These are phyloP conservation scores for Poecilia velifera DNA, from an alignment of 2,797 vertebrate genomes.

Conservation along the genomic window DNA sequence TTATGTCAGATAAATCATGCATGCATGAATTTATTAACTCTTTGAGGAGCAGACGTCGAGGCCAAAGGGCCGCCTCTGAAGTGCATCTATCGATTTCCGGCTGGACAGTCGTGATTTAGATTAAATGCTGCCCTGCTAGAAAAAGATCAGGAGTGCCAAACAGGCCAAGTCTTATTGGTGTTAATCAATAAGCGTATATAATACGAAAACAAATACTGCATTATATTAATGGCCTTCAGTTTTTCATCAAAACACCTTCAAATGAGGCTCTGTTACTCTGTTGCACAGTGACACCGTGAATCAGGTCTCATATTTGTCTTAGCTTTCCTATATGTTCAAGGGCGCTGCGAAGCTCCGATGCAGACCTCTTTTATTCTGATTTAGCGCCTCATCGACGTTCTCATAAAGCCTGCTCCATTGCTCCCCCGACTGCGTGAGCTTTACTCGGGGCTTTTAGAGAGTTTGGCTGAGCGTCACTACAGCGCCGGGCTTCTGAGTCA, in stretches of 20 bases:
- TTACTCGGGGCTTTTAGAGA: slow-evolving; percentile 6
- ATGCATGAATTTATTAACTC: neutral
- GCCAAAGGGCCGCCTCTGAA: neutral
- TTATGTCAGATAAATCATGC: neutral
- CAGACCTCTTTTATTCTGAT: slow-evolving; percentile 8
- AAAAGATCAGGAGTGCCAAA: neutral
- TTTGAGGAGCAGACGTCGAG: slow-evolving; percentile 1
- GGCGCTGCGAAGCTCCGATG: neutral
- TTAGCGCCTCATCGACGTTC: slow-evolving; percentile 18
- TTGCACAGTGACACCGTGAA: neutral
- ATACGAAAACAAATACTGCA: neutral
- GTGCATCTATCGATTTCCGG: slow-evolving; percentile 8
- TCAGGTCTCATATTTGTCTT: neutral
- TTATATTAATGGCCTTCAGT: neutral
- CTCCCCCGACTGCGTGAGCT: slow-evolving; percentile 1
- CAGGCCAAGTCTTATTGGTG: neutral
- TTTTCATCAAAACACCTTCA: neutral
- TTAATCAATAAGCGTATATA: neutral
- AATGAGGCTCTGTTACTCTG: neutral
- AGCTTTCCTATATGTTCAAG: neutral
- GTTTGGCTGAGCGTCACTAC: slow-evolving; percentile 11
- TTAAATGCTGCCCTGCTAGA: neutral
- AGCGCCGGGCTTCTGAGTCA: slow-evolving; percentile 59
- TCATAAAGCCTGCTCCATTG: slow-evolving; percentile 19
- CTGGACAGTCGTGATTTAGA: neutral